Base-by-base conservation (phyloP, 1,140 invertebrate species). In the Drosophila azteca region DNA sequence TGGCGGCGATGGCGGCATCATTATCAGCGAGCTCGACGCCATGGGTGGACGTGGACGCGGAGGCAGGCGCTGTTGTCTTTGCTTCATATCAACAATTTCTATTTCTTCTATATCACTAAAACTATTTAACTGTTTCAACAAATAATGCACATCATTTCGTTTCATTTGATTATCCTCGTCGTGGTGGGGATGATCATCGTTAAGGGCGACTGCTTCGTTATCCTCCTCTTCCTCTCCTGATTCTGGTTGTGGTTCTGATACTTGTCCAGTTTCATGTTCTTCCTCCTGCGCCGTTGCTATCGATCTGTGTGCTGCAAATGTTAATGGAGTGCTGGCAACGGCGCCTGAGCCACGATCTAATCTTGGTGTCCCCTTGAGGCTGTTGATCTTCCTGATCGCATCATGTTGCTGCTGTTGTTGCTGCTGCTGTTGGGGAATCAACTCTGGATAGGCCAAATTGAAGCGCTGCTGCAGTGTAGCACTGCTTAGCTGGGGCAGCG, bases 61-160 rank as follows among this genome's bases (percentile, higher is more conserved):
- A 50, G 54, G 79, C 51, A 54, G 81, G 53, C 46, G 88, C 74
- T 90, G 84, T 65, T 77, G 57, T 66, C 87, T 91, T 90, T 90
- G 90, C 87, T 91, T 90, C 84, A 91, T 90, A 91, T 91, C 90
- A 91, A 91, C 90, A 91, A 91, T 91, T 91, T 90, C 90, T 91
- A 91, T 91, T 91, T 91, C 90, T 91, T 91, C 90, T 75, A 91
- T 91, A 90, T 91, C 90, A 90, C 89, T 91, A 91, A 91, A 91
- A 90, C 90, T 91, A 91, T 91, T 91, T 88, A 91, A 91, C 91
- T 91, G 90, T 91, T 91, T 91, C 90, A 91, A 91, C 90, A 91
- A 91, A 91, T 91, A 91, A 91, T 91, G 90, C 84, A 91, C 90
- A 91, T 91, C 90, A 91, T 91, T 91, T 91, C 90, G 90, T 90